A percentile compares a stretch with the other conserved stretches of the same genome.
These are phyloP conservation scores for Chelidonichthys spinosus DNA, from an alignment of 2,797 vertebrate genomes.

Conservation along the genomic window DNA sequence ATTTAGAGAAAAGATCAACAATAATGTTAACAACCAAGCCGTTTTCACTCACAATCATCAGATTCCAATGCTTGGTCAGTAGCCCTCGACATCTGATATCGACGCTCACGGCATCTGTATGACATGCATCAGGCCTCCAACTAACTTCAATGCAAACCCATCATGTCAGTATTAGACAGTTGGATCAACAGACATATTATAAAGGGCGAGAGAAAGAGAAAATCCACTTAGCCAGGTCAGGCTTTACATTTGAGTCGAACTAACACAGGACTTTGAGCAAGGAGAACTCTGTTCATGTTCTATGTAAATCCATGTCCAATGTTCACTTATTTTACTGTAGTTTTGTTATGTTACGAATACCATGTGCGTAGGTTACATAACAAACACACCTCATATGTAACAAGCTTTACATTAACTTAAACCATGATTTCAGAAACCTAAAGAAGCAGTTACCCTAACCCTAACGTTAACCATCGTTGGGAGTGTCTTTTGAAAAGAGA, in stretches of 20 bases:
- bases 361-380: too few species aligned
- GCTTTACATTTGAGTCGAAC: not conserved
- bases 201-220: not conserved
- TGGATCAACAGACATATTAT: not conserved
- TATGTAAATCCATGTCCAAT: too few species aligned
- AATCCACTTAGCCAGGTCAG: not conserved
- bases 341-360: too few species aligned
- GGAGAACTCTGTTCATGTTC: not conserved
- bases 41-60: not conserved
- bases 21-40: not conserved
- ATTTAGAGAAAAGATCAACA: not conserved
- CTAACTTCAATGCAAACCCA: not conserved
- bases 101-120: too few species aligned
- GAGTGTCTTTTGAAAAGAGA: too few species aligned
- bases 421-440: too few species aligned
- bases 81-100: too few species aligned
- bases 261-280: not conserved
- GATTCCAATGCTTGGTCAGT: not conserved
- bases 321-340: not conserved
- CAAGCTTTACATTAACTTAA: too few species aligned
- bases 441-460: too few species aligned
- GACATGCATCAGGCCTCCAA: too few species aligned
- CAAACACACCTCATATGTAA: too few species aligned
- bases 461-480: too few species aligned
- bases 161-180: not conserved